Conservation (phyloP, 2,888 invertebrate genomes). For the Apoda limacodes region DNA sequence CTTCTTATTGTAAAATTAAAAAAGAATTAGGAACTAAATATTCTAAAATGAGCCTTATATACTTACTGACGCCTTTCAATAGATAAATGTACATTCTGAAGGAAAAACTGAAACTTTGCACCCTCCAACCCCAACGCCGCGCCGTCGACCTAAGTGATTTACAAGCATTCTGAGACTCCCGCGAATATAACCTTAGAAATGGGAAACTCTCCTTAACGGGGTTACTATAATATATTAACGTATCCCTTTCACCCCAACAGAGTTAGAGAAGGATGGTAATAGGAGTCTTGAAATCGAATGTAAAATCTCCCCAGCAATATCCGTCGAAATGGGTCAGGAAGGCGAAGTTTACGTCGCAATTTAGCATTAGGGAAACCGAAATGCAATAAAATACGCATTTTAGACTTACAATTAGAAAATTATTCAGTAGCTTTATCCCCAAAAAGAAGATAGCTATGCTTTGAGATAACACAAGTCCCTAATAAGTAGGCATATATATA, state of each 20-base stretch:
- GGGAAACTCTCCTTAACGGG: neutral
- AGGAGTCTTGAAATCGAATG: constrained; percentile 50
- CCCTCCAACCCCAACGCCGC: constrained; percentile 35
- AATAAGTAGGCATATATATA: too few species aligned
- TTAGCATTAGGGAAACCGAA: constrained; percentile 54
- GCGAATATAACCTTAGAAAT: constrained; percentile 27
- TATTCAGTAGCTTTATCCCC: constrained; percentile 34
- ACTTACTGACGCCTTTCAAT: too few species aligned
- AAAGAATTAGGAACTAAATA: too few species aligned
- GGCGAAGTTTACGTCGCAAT: constrained; percentile 62
- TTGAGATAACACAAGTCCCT: too few species aligned
- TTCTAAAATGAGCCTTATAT: too few species aligned
- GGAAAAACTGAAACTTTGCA: constrained; percentile 55
- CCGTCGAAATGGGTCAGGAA: constrained; percentile 67
- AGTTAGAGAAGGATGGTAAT: constrained; percentile 34
- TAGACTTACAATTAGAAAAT: constrained; percentile 51
- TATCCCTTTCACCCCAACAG: constrained; percentile 31
- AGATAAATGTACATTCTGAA: too few species aligned
- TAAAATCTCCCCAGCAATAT: constrained; percentile 48
- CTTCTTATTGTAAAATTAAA: too few species aligned
- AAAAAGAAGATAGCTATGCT: too few species aligned
- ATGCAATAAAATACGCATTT: constrained; percentile 49
- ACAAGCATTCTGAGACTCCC: constrained; percentile 50
- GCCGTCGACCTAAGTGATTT: constrained; percentile 60
- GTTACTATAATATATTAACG: constrained; percentile 18